Percentiles rank a stretch among this genome's conserved stretches.
These are phyloP conservation scores for Zaprionus bogoriensis DNA, from an alignment of 2,888 invertebrate species.

Conservation along the genomic window DNA sequence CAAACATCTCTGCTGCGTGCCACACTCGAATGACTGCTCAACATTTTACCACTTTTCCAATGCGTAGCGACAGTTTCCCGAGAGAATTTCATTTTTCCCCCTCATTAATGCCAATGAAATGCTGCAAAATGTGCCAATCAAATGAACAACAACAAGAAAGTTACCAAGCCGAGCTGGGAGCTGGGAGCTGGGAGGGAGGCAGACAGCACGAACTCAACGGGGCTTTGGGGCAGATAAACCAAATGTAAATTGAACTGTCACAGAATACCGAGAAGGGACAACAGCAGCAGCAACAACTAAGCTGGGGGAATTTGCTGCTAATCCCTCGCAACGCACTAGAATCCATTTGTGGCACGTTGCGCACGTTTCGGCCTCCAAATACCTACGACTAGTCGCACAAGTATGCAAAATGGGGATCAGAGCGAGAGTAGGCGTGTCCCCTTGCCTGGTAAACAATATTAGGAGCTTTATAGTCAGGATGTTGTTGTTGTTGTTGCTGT, in stretches of 20 bases:
- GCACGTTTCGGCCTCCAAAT: slow-evolving; percentile 34
- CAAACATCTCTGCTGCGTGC: neutral
- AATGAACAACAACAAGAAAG: neutral
- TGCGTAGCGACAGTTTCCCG: neutral
- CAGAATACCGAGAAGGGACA: slow-evolving; percentile 11
- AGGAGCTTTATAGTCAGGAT: neutral
- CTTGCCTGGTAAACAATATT: neutral
- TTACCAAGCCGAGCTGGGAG: neutral
- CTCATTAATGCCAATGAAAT: slow-evolving; percentile 17
- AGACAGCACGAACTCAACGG: neutral
- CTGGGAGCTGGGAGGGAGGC: neutral
- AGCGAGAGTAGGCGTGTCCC: neutral
- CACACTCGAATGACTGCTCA: neutral
- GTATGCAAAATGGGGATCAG: neutral
- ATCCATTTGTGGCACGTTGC: slow-evolving; percentile 54
- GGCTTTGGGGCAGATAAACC: slow-evolving; percentile 14
- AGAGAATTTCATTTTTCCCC: neutral
- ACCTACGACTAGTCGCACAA: neutral
- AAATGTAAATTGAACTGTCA: slow-evolving; percentile 52
- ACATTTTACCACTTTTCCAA: neutral
- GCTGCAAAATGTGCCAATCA: slow-evolving; percentile 12
- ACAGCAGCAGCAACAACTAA: neutral
- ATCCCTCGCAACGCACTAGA: slow-evolving; percentile 15
- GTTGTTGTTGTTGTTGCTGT: slow-evolving; percentile 1
- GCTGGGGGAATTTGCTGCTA: slow-evolving; percentile 1